Base-by-base conservation (phyloP, 1,140 invertebrate genomes). In the Diorhabda elongata region DNA sequence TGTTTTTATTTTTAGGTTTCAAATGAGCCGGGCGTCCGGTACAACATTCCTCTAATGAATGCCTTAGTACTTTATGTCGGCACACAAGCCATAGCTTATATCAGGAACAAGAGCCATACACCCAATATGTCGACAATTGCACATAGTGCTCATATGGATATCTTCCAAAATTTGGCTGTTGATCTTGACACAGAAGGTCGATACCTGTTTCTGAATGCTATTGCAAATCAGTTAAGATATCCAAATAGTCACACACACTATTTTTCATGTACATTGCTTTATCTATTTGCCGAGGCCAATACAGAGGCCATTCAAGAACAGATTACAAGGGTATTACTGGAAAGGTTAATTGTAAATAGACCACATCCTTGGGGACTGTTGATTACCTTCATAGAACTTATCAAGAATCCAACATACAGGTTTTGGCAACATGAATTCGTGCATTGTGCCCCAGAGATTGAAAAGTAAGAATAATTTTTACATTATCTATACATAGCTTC, bases 361-460 rank as follows among this genome's bases (percentile, higher is more conserved):
- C 98, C 98, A 5, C 98, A 99, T 85, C 98, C 98, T 2, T 99
- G 98, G 98, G 98, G 98, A 44, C 83, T 99, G 6, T 85, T 99
- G 4, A 97, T 99, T 61, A 99, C 98, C 0, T 99, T 99, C 82
- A 99, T 99, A 75, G 98, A 99, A 83, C 86, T 99, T 11, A 98
- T 99, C 75, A 98, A 98, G 79, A 99, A 99, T 84, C 95, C 94
- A 7, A 91, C 90, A n/a, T 99, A 98, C 84, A 98, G 98, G 82
- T 99, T 99, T 83, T 99, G 97, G 97, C 90, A 91, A 64, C 97
- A 99, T 79, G 97, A 99, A 73, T 99, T 99, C 85, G 97, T 99
- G 0, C 94, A 97, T 80, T 99, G 97, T 84, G 97, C 97, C 43
- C 96, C 97, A 5, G 98, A 99, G 85, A 98, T 99, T 80, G 95